Percentiles rank a stretch among this genome's conserved stretches.
Conservation (phyloP, 2,113 vertebrate species). For the Pedionomus torquatus region DNA sequence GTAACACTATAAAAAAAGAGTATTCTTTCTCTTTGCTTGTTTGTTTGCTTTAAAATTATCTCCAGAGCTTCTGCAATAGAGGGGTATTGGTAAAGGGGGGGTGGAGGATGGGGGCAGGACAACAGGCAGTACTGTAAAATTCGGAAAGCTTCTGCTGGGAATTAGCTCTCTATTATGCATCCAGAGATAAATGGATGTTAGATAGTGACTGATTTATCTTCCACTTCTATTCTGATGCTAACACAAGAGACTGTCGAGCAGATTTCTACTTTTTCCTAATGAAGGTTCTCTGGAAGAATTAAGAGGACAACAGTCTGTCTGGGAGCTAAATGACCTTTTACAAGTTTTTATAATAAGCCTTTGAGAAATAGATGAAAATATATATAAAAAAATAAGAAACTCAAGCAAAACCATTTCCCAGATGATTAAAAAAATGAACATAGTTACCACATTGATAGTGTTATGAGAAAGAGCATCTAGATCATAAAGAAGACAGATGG, state of each 20-base stretch:
- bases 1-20: neutral
- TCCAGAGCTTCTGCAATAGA: neutral
- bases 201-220: neutral
- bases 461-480: constrained; percentile 7
- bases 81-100: neutral
- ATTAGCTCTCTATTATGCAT: neutral
- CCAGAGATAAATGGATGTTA: neutral
- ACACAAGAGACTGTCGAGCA: neutral
- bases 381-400: neutral
- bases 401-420: neutral
- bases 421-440: constrained; percentile 30
- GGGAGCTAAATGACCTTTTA: neutral
- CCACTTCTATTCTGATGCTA: neutral
- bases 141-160: neutral
- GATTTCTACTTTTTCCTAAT: neutral
- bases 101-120: neutral
- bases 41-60: neutral
- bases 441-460: neutral
- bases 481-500: constrained; percentile 25
- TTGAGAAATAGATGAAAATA: neutral
- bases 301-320: neutral
- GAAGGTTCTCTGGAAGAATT: neutral
- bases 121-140: neutral
- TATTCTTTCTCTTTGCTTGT: neutral
- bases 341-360: neutral